Evolutionary conservation across 53 echinoderm and acorn worm genomes (phyloP).

Genomic region (Patiria pectinifera): DNA sequence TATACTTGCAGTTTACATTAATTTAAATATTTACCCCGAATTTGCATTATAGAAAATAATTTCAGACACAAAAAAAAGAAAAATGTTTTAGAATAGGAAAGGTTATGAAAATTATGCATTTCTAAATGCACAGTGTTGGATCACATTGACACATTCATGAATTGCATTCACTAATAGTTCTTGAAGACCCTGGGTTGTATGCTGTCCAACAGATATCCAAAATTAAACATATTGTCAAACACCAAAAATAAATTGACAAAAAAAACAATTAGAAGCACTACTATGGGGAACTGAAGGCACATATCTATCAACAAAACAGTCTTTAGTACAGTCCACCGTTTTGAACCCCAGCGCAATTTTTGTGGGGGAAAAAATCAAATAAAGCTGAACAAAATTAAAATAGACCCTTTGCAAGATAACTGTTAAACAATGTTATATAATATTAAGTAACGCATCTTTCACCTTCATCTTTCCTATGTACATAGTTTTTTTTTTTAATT

Average conservation of each 20-base stretch:
- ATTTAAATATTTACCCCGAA: not conserved
- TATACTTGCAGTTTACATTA: not conserved
- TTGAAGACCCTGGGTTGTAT: not conserved
- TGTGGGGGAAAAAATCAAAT: not conserved
- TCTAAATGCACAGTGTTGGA: not conserved
- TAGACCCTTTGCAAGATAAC: conserved; percentile 2
- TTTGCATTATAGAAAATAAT: not conserved
- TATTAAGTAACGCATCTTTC: conserved; percentile 26
- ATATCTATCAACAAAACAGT: not conserved
- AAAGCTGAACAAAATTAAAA: not conserved
- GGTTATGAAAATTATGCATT: not conserved
- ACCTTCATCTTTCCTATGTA: conserved; percentile 17
- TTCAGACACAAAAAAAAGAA: not conserved
- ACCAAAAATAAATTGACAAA: not conserved
- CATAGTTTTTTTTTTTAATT: not conserved
- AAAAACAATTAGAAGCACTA: not conserved
- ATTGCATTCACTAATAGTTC: not conserved
- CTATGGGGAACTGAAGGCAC: not conserved
- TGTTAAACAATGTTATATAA: not conserved
- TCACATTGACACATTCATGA: not conserved
- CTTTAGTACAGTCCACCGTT: not conserved
- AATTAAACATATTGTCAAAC: too few relatives aligned
- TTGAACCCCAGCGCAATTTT: not conserved
- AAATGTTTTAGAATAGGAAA: not conserved
- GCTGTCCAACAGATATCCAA: too few relatives aligned